Base-by-base conservation (phyloP, 1,140 invertebrate genomes). In the Zaprionus ghesquierei region DNA sequence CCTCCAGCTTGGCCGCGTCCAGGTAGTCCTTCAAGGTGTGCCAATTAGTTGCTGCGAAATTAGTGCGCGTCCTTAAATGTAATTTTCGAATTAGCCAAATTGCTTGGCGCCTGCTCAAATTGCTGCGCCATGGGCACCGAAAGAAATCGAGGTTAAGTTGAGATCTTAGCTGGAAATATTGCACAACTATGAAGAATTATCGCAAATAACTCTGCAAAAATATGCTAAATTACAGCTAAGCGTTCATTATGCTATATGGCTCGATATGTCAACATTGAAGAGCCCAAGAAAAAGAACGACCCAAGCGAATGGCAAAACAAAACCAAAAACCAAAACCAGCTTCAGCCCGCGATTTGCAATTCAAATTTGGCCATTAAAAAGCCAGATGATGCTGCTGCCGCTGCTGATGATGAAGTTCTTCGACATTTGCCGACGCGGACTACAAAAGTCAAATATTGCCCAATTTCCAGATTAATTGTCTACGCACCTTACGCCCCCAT, bases 371-470 rank as follows among this genome's bases (percentile, higher is more conserved):
- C 76, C 82, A 87, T 89, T 87, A 87, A 82, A 86, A 87, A 81
- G 69, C 76, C 78, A 81, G 64, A 66, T 75, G 74, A 61, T 54
- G 20, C 41, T 61, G 31, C 31, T 12, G 12, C 35, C 8, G 20
- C 51, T 58, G 49, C 50, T 33, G 31, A 38, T 51, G 33, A 70
- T 22, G 51, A 29, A 22, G 61, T 41, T 23, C 44, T 12, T 53
- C 35, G 35, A 33, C 31, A 15, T n/a, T 9, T 55, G 12, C 29
- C 38, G 70, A 61, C 62, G 69, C 69, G 62, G 79, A 89, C 82
- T 87, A 87, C 82, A 87, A 87, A 87, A 87, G 82, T 87, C 82
- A 87, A 87, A 87, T 87, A 87, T 87, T 87, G 82, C 84, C 82
- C 82, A 89, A 87, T 87, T 87, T 82, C 60, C 75, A 87, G 84